These are phyloP conservation scores for Carterocephalus palaemon DNA, from an alignment of 2,888 invertebrate species.

Conservation along the genomic window DNA sequence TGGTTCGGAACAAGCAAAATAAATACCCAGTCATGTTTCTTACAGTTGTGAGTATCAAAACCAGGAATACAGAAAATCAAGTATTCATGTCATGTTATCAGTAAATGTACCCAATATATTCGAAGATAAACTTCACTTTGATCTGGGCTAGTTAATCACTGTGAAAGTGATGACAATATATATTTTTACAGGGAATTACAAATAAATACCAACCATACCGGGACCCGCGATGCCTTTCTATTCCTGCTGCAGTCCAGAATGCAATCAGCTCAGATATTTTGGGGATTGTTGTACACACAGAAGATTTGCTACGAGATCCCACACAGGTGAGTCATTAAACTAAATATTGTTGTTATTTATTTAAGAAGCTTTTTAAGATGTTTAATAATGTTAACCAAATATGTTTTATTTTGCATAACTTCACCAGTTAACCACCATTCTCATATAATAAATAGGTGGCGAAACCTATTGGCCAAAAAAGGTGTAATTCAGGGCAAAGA, in stretches of 20 bases:
- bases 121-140: too few species aligned
- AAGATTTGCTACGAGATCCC: slow-evolving; percentile 92
- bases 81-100: too few species aligned
- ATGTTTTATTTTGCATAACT: too few species aligned
- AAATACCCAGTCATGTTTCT: slow-evolving; percentile 97
- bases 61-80: too few species aligned
- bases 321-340: slow-evolving; percentile 79
- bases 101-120: too few species aligned
- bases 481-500: too few species aligned
- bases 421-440: too few species aligned
- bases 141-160: neutral
- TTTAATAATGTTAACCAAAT: too few species aligned
- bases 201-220: slow-evolving; percentile 86
- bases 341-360: neutral
- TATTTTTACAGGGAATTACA: slow-evolving; percentile 54
- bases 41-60: slow-evolving; percentile 80
- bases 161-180: neutral
- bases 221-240: slow-evolving; percentile 89
- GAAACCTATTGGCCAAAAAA: too few species aligned
- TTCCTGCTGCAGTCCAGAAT: slow-evolving; percentile 89
- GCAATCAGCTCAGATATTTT: slow-evolving; percentile 90
- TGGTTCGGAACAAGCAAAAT: slow-evolving; percentile 97
- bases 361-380: neutral
- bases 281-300: slow-evolving; percentile 95
- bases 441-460: too few species aligned